Evolutionary conservation across 2,113 vertebrate species (phyloP), one percentile per base, ranked within the genome.

Genomic region (Tenebrosternarchus preto): DNA sequence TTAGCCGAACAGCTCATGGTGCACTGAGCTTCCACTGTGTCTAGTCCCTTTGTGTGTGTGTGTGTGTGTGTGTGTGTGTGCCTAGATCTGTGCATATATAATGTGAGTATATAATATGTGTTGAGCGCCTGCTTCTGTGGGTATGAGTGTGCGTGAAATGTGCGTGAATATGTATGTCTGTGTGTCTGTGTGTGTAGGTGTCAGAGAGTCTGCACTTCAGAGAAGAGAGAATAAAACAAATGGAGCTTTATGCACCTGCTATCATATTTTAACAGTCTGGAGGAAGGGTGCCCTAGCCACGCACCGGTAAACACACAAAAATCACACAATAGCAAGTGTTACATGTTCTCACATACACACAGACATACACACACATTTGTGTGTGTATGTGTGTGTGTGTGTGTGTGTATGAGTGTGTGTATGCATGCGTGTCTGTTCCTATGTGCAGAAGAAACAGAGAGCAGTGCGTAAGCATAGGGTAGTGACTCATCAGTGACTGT

Each of bases 401-500:
- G n/a, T 20, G 68, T 61, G 68, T 60, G 27, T 82, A 36, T 53
- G 70, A 22, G 53, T 68, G 70, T 27, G 53, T 68, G 24, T 5
- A 81, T 25, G 5, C 70, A 39, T 84, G 33, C 33, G 31, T 43
- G 67, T 22, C 39, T 24, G 39, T 78, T 24, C 57, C 5, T 39
- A 43, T 63, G 68, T 53, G 22, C 31, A 16, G 50, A 56, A 67
- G 74, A 78, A 78, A 77, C 36, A 63, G 78, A 60, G 75, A 67
- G 77, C 24, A 76, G 85, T 91, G 88, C 90, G 91, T 91, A 91
- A 92, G 87, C 66, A 81, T 82, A 83, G 86, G 87, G 85, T 85
- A 87, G 90, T 94, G 93, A 94, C 90, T 94, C 93, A 93, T 93
- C 91, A 91, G 89, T 85, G 90, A 91, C 87, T 91, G 90, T 88